A percentile compares a stretch with the other conserved stretches of the same genome.
These are phyloP conservation scores for Pseudomyrmex concolor DNA, from an alignment of 1,140 invertebrate species.

Conservation along the genomic window DNA sequence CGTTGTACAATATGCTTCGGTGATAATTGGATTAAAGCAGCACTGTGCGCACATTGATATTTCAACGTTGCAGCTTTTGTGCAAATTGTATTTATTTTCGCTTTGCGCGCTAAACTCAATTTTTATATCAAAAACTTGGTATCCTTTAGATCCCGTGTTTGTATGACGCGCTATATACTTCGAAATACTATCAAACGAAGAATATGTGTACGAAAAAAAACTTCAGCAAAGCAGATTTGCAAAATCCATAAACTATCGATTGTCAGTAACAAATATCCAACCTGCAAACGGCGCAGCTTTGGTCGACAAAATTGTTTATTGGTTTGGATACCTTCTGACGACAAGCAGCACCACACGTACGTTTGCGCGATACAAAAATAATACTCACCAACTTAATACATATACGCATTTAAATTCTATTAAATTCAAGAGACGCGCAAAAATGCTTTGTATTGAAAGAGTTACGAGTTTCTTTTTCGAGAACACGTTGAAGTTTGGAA, in stretches of 20 bases:
- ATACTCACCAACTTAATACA: not conserved
- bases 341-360: not conserved
- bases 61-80: not conserved
- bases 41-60: not conserved
- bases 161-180: not conserved
- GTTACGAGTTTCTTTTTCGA: not conserved
- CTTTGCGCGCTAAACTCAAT: slow-evolving; percentile 4
- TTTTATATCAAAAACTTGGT: slow-evolving; percentile 2
- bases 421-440: not conserved
- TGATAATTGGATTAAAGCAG: slow-evolving; percentile 19
- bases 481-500: not conserved
- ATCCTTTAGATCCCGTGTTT: slow-evolving; percentile 15
- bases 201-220: slow-evolving; percentile 12
- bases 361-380: slow-evolving; percentile 4
- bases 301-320: slow-evolving; percentile 28
- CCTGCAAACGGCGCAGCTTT: not conserved
- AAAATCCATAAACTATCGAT: slow-evolving; percentile 41
- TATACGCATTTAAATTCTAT: not conserved
- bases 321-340: not conserved
- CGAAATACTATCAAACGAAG: slow-evolving; percentile 17
- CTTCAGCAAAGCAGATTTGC: slow-evolving; percentile 18
- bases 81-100: slow-evolving; percentile 31
- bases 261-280: slow-evolving; percentile 33
- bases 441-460: not conserved
- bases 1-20: not conserved